A percentile compares a stretch with the other conserved stretches of the same genome.
Conservation (phyloP, 2,797 vertebrate genomes). For the Esox lucius region DNA sequence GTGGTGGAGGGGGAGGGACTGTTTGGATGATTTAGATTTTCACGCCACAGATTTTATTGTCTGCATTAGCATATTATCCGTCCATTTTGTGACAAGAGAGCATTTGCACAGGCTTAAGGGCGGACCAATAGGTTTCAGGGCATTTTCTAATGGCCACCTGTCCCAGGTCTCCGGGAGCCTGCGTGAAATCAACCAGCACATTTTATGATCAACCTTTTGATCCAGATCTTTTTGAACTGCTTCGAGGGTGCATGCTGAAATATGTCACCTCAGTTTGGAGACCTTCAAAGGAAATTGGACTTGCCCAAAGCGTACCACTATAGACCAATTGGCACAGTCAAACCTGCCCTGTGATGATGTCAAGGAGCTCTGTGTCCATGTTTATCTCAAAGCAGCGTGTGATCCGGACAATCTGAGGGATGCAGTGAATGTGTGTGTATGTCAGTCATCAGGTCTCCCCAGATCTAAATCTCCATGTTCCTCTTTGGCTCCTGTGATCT, state of each 20-base stretch:
- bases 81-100: not conserved
- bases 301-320: not conserved
- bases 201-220: not conserved
- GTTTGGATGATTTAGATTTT: not conserved
- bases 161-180: not conserved
- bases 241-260: not conserved
- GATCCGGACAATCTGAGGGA: not conserved
- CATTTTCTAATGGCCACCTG: not conserved
- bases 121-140: not conserved
- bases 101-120: not conserved
- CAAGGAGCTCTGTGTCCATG: not conserved
- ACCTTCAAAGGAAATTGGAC: not conserved
- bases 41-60: not conserved
- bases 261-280: not conserved
- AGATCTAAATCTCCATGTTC: not conserved
- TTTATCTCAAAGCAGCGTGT: not conserved
- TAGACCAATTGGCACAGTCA: not conserved
- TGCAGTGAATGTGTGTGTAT: not conserved
- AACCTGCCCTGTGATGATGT: not conserved
- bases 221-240: not conserved
- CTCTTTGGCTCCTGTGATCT: not conserved
- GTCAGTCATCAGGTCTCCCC: not conserved
- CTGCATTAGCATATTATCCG: not conserved
- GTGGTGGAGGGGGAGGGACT: conserved; percentile 2
- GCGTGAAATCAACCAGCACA: not conserved